These are phyloP conservation scores for Hormiphora californensis DNA, from an alignment of 37 sponge, comb jelly and placozoan species.

Conservation along the genomic window DNA sequence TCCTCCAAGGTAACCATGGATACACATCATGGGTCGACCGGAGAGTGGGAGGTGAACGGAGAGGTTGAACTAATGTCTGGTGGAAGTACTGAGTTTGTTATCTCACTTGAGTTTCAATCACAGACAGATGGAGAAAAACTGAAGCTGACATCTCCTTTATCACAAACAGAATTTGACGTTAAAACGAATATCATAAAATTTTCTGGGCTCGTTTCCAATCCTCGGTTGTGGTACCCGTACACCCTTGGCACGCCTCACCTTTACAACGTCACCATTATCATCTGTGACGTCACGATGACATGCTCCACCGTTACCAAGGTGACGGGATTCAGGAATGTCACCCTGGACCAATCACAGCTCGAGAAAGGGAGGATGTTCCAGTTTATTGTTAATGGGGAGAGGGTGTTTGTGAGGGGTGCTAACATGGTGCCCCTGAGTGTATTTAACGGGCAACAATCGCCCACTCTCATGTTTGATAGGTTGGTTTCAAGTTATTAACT, in stretches of 20 bases:
- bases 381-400: conserved; percentile 42
- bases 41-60: neutral
- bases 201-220: neutral
- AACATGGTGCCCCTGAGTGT: conserved; percentile 91
- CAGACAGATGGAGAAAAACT: no score
- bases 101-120: no score
- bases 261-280: neutral
- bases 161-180: no score
- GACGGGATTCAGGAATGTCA: neutral
- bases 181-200: no score
- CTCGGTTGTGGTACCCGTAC: neutral
- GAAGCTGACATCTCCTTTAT: no score
- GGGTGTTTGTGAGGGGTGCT: conserved; percentile 81
- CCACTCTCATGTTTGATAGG: conserved; percentile 53
- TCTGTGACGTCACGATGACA: neutral
- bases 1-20: no score
- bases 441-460: conserved; percentile 69
- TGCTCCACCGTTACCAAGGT: neutral
- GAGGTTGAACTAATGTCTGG: neutral
- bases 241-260: neutral
- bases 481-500: no score
- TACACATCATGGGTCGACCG: no score
- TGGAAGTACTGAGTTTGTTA: no score
- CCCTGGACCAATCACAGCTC: neutral
- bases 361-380: neutral